Percentiles rank a stretch among this genome's conserved stretches.
Evolutionary conservation across 92 coral and sea anemone genomes (phyloP).

Genomic region (Diadumene lineata): DNA sequence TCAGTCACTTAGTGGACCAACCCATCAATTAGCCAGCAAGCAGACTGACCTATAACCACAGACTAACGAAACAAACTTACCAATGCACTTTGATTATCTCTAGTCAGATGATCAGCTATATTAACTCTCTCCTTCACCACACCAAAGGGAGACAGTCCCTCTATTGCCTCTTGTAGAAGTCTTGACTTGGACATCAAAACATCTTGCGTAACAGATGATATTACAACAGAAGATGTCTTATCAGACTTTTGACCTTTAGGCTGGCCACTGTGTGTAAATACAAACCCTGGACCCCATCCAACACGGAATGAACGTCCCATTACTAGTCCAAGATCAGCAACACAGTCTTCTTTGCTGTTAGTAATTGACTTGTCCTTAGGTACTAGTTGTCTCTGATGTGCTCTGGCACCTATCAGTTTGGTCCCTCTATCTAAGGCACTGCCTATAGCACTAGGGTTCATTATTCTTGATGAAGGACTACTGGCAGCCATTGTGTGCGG

Average conservation of each 20-base stretch:
- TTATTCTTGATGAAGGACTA: constrained; percentile 72
- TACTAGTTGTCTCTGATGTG: constrained; percentile 75
- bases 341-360: constrained; percentile 66
- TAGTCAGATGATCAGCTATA: constrained; percentile 49
- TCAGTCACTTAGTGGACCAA: too few species aligned
- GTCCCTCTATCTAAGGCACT: constrained; percentile 88
- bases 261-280: constrained; percentile 74
- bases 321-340: constrained; percentile 86
- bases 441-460: constrained; percentile 91
- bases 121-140: constrained; percentile 67
- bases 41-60: too few species aligned
- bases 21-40: too few species aligned
- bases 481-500: constrained; percentile 40
- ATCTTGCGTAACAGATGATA: constrained; percentile 55
- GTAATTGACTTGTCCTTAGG: constrained; percentile 80
- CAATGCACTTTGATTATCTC: constrained; percentile 48
- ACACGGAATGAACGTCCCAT: constrained; percentile 99
- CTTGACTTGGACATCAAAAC: constrained; percentile 62
- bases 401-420: constrained; percentile 85
- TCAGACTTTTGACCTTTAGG: constrained; percentile 47
- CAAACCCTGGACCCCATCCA: constrained; percentile 98
- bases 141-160: constrained; percentile 53
- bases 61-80: too few species aligned
- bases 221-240: constrained; percentile 29
- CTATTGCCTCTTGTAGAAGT: constrained; percentile 44